These are phyloP conservation scores for Drosophila flavopinicola DNA, from an alignment of 2,888 invertebrate genomes.

Conservation along the genomic window DNA sequence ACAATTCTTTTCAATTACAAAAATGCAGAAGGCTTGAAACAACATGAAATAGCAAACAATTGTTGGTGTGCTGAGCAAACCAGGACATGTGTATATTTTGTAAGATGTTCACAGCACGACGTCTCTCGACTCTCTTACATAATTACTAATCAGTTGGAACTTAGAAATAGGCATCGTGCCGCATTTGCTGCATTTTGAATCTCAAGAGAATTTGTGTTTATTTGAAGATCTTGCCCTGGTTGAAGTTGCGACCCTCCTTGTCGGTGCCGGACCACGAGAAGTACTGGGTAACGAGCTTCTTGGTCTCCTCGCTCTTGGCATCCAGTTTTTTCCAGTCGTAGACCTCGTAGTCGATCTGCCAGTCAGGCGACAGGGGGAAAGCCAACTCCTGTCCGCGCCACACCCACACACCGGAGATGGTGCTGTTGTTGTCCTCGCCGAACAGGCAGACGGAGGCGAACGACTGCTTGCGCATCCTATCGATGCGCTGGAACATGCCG, in stretches of 20 bases:
- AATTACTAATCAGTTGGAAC: constrained; percentile 65
- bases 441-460: constrained; percentile 97
- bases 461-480: constrained; percentile 98
- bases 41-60: constrained; percentile 21
- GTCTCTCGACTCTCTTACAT: constrained; percentile 42
- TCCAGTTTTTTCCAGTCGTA: constrained; percentile 98
- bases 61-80: constrained; percentile 56
- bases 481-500: constrained; percentile 99
- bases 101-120: constrained; percentile 58
- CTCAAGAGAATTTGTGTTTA: constrained; percentile 84
- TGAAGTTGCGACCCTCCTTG: constrained; percentile 95
- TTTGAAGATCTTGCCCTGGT: constrained; percentile 99
- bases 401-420: constrained; percentile 98
- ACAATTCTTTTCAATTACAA: constrained; percentile 48
- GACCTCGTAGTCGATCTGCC: constrained; percentile 98
- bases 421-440: constrained; percentile 95
- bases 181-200: constrained; percentile 46
- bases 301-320: constrained; percentile 91
- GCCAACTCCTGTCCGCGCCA: constrained; percentile 98
- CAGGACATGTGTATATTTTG: constrained; percentile 35
- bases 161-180: constrained; percentile 58
- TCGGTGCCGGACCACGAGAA: constrained; percentile 95
- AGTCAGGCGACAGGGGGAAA: constrained; percentile 95
- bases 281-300: constrained; percentile 94
- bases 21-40: constrained; percentile 58